Evolutionary conservation across 2,888 invertebrate species (phyloP).

Genomic region (Resseliella maxima): DNA sequence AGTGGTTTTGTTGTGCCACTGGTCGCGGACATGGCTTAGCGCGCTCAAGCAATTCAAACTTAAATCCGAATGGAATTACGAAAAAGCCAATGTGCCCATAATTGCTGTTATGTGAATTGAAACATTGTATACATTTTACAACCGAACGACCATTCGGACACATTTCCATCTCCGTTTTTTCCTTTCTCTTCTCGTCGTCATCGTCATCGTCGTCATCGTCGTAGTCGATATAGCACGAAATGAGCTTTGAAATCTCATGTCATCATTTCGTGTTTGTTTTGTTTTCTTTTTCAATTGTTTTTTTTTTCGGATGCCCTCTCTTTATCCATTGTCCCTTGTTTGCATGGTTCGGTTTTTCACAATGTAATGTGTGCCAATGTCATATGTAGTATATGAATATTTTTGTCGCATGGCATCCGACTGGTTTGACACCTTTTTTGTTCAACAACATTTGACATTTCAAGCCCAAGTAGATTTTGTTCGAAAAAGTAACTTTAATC

Average conservation of each 20-base stretch:
- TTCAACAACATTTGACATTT: no score
- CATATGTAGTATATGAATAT: neutral
- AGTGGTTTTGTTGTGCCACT: neutral
- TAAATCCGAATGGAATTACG: conserved; percentile 23
- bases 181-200: neutral
- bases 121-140: conserved; percentile 4
- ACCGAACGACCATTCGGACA: neutral
- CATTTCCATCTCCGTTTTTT: neutral
- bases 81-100: conserved; percentile 39
- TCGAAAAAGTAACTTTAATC: no score
- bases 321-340: neutral
- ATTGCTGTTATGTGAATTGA: conserved; percentile 51
- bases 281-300: conserved; percentile 17
- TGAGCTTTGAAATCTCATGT: neutral
- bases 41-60: neutral
- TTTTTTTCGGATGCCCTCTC: neutral
- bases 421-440: neutral
- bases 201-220: no score
- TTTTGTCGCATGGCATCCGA: neutral
- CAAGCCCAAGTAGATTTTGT: no score
- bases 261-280: neutral
- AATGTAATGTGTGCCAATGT: neutral
- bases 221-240: neutral
- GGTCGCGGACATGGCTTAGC: neutral
- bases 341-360: neutral